These are phyloP conservation scores for Eumeta japonica DNA, from an alignment of 1,140 invertebrate genomes.

Conservation along the genomic window DNA sequence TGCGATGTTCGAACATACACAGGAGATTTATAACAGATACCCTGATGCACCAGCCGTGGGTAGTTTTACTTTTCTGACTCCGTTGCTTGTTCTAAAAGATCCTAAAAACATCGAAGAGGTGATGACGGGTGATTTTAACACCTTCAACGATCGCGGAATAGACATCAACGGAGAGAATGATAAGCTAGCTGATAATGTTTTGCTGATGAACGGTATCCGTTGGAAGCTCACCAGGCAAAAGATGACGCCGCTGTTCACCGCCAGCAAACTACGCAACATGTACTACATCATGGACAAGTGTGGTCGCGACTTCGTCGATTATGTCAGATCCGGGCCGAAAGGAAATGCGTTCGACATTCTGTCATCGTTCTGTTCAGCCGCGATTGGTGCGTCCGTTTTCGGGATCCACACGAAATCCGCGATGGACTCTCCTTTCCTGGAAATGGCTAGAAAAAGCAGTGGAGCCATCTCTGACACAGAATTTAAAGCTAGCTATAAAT, in stretches of 20 bases:
- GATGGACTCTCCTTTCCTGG: conserved; percentile 22
- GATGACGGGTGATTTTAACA: conserved; percentile 46
- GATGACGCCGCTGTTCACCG: conserved; percentile 46
- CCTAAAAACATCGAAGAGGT: conserved; percentile 51
- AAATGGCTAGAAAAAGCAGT: conserved; percentile 6
- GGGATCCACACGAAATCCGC: conserved; percentile 17
- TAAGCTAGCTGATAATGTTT: conserved; percentile 55
- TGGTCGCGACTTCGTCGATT: conserved; percentile 23
- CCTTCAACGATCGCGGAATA: conserved; percentile 49
- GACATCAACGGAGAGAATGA: conserved; percentile 50
- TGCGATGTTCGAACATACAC: conserved; percentile 15
- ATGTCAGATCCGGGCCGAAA: conserved; percentile 12
- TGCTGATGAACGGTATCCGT: conserved; percentile 37
- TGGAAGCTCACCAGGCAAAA: conserved; percentile 48
- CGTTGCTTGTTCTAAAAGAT: conserved; percentile 47
- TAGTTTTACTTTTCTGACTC: conserved; percentile 32
- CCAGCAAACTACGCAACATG: conserved; percentile 51
- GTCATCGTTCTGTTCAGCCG: conserved; percentile 18
- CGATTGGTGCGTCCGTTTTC: conserved; percentile 21
- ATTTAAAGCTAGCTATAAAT: conserved; percentile 14
- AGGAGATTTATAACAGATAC: conserved; percentile 19
- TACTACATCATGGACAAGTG: conserved; percentile 35
- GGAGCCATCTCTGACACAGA: background rate
- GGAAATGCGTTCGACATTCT: conserved; percentile 9
- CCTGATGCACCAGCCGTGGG: conserved; percentile 24